These are phyloP conservation scores for Hyposoter dolosus DNA, from an alignment of 2,888 invertebrate species.

Conservation along the genomic window DNA sequence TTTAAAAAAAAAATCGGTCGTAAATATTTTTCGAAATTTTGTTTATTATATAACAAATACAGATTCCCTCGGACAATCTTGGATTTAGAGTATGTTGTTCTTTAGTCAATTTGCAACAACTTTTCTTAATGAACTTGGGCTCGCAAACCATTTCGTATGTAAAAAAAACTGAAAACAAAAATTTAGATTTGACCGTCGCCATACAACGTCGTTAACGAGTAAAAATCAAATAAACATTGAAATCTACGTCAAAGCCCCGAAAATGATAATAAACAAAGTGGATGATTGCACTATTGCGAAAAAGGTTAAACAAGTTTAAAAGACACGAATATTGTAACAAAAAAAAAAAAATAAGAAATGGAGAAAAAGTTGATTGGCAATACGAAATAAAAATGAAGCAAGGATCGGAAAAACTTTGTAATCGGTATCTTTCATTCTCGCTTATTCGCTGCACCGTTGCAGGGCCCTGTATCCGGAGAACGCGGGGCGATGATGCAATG, in stretches of 20 bases:
- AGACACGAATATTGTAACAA: neutral
- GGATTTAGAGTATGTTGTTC: too few relatives aligned
- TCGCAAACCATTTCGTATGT: too few relatives aligned
- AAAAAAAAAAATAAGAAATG: neutral
- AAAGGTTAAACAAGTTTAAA: neutral
- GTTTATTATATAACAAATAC: too few relatives aligned
- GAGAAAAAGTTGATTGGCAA: conserved; percentile 4
- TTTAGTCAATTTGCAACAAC: too few relatives aligned
- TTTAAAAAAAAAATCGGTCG: too few relatives aligned
- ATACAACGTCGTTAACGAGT: too few relatives aligned
- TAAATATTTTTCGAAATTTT: too few relatives aligned
- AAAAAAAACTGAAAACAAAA: too few relatives aligned
- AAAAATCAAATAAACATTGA: neutral
- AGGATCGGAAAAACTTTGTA: conserved; percentile 11
- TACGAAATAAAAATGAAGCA: conserved; percentile 11
- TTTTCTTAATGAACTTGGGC: too few relatives aligned
- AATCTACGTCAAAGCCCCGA: neutral
- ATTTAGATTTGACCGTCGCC: too few relatives aligned
- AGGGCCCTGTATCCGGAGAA: conserved; percentile 1
- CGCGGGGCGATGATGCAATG: conserved; percentile 56
- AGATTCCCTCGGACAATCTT: too few relatives aligned
- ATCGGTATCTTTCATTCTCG: conserved; percentile 6
- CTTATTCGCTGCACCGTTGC: conserved; percentile 20
- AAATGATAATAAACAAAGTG: neutral
- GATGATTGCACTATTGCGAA: neutral